Base-by-base conservation (phyloP, 2,113 vertebrate genomes). In the Chrysemys picta region DNA sequence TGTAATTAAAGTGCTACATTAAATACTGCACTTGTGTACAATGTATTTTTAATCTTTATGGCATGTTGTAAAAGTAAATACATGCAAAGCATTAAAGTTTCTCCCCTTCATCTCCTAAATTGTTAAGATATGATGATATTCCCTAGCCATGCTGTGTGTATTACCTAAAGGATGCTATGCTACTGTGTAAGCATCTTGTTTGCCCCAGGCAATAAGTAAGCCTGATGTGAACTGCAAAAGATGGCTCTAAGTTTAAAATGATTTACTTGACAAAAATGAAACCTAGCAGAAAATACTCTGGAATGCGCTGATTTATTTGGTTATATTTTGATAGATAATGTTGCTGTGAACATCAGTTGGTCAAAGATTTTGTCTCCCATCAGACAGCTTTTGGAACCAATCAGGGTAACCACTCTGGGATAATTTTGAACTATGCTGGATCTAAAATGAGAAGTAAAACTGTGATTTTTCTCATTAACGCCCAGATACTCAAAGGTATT, bases 11-110 rank as follows among this genome's bases (percentile, higher is more conserved):
- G 97, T 96, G 97, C 97, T 97, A 97, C 97, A 97, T 96, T 98
- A 98, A 98, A 98, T 97, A 97, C 97, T 88, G 97, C 97, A 97
- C 98, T 98, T 98, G 98, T 96, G 96, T 96, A 98, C 98, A 98
- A 98, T 98, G 98, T 98, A 98, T 98, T 98, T 98, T 98, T 98
- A 98, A 98, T 98, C 98, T 98, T 98, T 98, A 98, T 98, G 98
- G 97, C 97, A 94, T 96, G 97, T 97, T 98, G 97, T 98, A 98
- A 98, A 98, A 98, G 97, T 96, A 98, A 98, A 98, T 98, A 98
- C 96, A 98, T 96, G 98, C 96, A 96, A 96, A 96, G 96, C 96
- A 84, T 93, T 96, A 96, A 96, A 93, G 82, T 98, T 97, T 97
- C 96, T 97, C 94, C 88, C 94, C 89, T 95, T 96, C 90, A 25